phyloP scores from a whole-genome alignment of 2,797 vertebrate genomes.

The Hirundo rustica region DNA sequence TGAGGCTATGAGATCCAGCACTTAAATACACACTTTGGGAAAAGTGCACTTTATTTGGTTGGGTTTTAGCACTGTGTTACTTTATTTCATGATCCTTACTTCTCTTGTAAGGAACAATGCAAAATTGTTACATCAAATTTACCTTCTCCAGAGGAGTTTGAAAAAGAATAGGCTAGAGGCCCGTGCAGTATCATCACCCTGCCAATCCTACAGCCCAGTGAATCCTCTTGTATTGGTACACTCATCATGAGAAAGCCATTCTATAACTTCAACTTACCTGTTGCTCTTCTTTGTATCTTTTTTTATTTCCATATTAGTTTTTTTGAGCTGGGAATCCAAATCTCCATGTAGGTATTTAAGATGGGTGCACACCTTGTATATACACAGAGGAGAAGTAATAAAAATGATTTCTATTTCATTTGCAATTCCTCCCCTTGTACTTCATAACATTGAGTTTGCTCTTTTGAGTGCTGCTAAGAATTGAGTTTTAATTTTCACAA shows the following conservation, averaged over 20 bases:
- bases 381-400: neutral
- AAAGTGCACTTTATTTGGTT: neutral
- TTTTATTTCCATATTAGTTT: neutral
- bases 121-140: neutral
- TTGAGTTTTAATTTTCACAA: neutral
- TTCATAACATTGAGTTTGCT: neutral
- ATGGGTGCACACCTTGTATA: neutral
- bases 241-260: neutral
- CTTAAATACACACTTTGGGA: neutral
- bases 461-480: neutral
- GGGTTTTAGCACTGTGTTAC: neutral
- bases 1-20: neutral
- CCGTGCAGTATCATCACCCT: neutral
- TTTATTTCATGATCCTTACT: neutral
- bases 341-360: neutral
- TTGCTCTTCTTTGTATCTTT: neutral
- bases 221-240: neutral
- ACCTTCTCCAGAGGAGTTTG: neutral
- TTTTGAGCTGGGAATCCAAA: neutral
- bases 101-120: neutral
- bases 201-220: neutral
- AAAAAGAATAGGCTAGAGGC: neutral
- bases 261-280: neutral
- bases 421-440: neutral
- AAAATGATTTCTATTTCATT: neutral